phyloP scores from a whole-genome alignment of 2,888 invertebrate genomes.

The Ichneumoninae sp. region DNA sequence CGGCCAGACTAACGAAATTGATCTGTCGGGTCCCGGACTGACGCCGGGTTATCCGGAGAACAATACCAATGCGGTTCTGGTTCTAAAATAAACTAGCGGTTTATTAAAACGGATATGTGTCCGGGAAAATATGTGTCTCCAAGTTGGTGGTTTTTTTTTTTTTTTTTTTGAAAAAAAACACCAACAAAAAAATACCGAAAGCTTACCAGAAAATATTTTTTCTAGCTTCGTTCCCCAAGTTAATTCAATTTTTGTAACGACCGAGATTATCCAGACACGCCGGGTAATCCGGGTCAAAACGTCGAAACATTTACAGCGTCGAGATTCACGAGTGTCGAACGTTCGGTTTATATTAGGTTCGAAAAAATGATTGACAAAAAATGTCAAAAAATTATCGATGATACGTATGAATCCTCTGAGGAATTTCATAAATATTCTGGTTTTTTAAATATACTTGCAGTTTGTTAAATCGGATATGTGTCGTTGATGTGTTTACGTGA shows the following conservation, averaged over 20 bases:
- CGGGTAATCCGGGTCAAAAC: background rate
- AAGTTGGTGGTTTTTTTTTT: background rate
- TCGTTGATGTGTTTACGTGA: too few species aligned
- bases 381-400: too few species aligned
- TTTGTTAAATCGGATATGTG: too few species aligned
- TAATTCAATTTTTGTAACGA: background rate
- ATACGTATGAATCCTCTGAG: too few species aligned
- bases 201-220: background rate
- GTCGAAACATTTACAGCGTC: too few species aligned
- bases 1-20: conserved; percentile 6
- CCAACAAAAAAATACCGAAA: background rate
- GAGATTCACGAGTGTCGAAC: too few species aligned
- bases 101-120: background rate
- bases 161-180: background rate
- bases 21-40: background rate
- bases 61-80: background rate
- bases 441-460: background rate
- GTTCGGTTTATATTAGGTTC: too few species aligned
- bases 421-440: too few species aligned
- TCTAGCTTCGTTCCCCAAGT: background rate
- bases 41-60: background rate
- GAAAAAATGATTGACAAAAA: too few species aligned
- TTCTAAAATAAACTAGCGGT: background rate
- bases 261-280: background rate
- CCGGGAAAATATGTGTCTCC: background rate